Base-by-base conservation (phyloP, 2,113 vertebrate genomes). In the Ahaetulla prasina region DNA sequence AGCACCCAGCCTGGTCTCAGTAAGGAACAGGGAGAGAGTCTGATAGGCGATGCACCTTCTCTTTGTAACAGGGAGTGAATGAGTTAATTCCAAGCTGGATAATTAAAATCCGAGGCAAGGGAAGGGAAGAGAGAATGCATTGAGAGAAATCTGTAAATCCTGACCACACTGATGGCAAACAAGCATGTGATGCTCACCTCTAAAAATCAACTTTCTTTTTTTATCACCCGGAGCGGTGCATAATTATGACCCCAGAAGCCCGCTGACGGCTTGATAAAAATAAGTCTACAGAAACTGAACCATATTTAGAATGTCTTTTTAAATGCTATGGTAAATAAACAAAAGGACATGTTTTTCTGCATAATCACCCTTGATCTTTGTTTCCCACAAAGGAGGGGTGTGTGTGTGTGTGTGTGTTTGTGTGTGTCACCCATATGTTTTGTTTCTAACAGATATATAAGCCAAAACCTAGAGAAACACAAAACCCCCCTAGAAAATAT, bases 41-140 rank as follows among this genome's bases (percentile, higher is more conserved):
- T 97, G 97, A 97, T 97, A 97, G 97, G 89, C 91, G 7, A 53
- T 93, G 95, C 94, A 95, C 94, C 93, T 95, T 94, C 90, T 95
- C 92, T 95, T 96, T 97, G 53, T 96, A 94, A 95, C 92, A 95
- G 95, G 97, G 93, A 96, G 94, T 92, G 92, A 96, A 97, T 94
- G 95, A 97, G 98, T 98, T 98, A 98, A 98, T 96, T 89, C 95
- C 91, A 95, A 93, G 95, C 95, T 94, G 92, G 95, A 96, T 88
- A 93, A 95, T 93, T 96, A 95, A 95, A 88, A 90, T 43, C n/a
- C 30, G 11, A 91, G 94, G 94, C 90, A 95, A 94, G 94, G 89
- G 89, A 53, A 12, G n/a, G 35, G 93, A 16, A n/a, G 18, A 45
- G 18, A 30, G 91, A 27, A 89, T 50, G 0, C 85, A 92, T 47